Evolutionary conservation across 2,888 invertebrate species (phyloP).

Genomic region (Pheosia gnoma): DNA sequence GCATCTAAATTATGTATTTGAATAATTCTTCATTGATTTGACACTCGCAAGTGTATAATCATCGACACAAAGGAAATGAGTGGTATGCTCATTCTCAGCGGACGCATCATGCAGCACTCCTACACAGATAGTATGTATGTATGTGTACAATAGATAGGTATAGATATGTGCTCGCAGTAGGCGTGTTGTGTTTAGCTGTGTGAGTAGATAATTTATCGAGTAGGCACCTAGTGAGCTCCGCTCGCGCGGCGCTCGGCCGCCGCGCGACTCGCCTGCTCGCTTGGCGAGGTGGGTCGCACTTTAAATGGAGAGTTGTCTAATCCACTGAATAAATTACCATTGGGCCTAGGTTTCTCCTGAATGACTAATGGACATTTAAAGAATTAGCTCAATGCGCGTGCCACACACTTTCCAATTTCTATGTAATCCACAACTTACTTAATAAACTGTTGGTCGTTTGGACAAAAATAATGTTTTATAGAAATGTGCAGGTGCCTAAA

Average conservation of each 20-base stretch:
- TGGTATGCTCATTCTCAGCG: conserved; percentile 37
- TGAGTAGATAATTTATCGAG: conserved; percentile 68
- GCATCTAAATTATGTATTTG: conserved; percentile 28
- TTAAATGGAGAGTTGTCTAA: conserved; percentile 78
- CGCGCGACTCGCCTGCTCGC: conserved; percentile 26
- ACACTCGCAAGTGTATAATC: conserved; percentile 35
- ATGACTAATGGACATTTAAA: conserved; percentile 72
- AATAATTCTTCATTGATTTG: conserved; percentile 9
- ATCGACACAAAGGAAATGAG: conserved; percentile 61
- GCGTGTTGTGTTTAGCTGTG: conserved; percentile 47
- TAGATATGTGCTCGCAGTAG: conserved; percentile 32
- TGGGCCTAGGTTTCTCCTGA: conserved; percentile 75
- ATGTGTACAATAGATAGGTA: conserved; percentile 43
- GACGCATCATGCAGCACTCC: conserved; percentile 43
- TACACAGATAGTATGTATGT: conserved; percentile 28
- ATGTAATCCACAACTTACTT: conserved; percentile 6
- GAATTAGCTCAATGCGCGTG: conserved; percentile 66
- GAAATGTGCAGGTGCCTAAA: too few species aligned
- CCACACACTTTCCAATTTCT: conserved; percentile 62
- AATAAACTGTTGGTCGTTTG: too few species aligned
- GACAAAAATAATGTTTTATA: too few species aligned
- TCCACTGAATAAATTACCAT: conserved; percentile 74
- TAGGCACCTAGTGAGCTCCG: conserved; percentile 45
- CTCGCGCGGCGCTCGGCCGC: conserved; percentile 22
- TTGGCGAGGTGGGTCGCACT: conserved; percentile 67